Evolutionary conservation across 2,888 invertebrate genomes (phyloP).

Genomic region (Zaprionus lineosus): DNA sequence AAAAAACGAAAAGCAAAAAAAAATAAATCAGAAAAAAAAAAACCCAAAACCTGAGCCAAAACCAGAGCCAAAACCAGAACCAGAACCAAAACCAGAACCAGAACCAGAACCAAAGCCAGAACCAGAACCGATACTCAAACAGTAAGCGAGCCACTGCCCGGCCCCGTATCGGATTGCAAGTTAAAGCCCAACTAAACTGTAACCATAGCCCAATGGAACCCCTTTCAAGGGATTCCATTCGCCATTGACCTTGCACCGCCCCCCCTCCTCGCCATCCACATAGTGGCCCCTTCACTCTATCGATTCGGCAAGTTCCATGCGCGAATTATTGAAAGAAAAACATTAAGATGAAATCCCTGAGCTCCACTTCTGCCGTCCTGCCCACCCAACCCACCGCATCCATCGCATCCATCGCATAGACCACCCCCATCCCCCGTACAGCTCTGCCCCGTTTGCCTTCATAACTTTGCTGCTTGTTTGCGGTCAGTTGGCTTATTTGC

Average conservation of each 20-base stretch:
- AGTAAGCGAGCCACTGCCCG: too few species aligned
- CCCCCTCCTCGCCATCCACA: not conserved
- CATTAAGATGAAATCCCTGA: slow-evolving; percentile 48
- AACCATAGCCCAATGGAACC: slow-evolving; percentile 15
- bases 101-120: not conserved
- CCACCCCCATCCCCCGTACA: not conserved
- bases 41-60: slow-evolving; percentile 7
- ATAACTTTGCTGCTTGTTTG: slow-evolving; percentile 51
- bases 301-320: slow-evolving; percentile 16
- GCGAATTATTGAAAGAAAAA: slow-evolving; percentile 70
- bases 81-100: slow-evolving; percentile 14
- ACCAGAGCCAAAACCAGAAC: not conserved
- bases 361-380: too few species aligned
- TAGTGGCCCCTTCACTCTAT: slow-evolving; percentile 1
- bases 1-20: slow-evolving; percentile 5
- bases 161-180: too few species aligned
- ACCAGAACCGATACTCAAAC: slow-evolving; percentile 11
- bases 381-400: too few species aligned
- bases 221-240: slow-evolving; percentile 14
- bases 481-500: slow-evolving; percentile 58
- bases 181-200: not conserved
- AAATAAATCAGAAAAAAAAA: too few species aligned
- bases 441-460: not conserved
- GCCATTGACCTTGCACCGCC: slow-evolving; percentile 27
- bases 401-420: too few species aligned